Conservation (phyloP, 2,888 invertebrate genomes). For the Athalia rosae region DNA sequence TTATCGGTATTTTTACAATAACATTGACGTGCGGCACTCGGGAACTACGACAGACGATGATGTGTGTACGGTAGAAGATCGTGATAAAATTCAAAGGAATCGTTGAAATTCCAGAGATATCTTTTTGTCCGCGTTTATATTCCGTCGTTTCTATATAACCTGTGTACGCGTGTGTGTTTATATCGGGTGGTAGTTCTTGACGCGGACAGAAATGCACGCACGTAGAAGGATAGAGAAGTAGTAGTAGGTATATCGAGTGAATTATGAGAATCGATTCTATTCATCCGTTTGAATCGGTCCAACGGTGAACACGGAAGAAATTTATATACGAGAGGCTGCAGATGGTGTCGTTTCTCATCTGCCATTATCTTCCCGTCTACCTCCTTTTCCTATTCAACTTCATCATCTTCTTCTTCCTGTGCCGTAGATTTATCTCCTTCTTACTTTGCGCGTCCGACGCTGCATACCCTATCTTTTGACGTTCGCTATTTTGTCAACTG, state of each 20-base stretch:
- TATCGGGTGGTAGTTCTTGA: background rate
- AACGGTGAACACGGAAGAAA: constrained; percentile 13
- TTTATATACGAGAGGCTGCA: constrained; percentile 16
- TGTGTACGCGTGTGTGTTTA: background rate
- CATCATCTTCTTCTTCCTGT: constrained; percentile 12
- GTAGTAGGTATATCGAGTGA: constrained; percentile 4
- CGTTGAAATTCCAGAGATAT: constrained; percentile 9
- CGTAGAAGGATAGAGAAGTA: background rate
- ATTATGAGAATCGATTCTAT: constrained; percentile 40
- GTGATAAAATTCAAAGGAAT: constrained; percentile 27
- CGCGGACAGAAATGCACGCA: background rate
- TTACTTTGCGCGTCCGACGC: background rate
- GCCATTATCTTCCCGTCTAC: constrained; percentile 25
- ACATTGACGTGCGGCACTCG: background rate
- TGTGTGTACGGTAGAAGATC: background rate
- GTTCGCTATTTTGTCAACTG: too few relatives aligned
- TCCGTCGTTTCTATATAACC: background rate
- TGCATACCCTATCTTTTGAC: background rate
- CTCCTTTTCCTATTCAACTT: constrained; percentile 1
- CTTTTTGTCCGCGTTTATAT: background rate
- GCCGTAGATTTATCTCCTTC: background rate
- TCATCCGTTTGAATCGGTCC: constrained; percentile 20
- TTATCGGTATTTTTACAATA: background rate
- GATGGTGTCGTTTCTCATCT: constrained; percentile 39
- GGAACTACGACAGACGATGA: background rate